phyloP scores from a whole-genome alignment of 2,888 invertebrate species.

The Polyommatus icarus region DNA sequence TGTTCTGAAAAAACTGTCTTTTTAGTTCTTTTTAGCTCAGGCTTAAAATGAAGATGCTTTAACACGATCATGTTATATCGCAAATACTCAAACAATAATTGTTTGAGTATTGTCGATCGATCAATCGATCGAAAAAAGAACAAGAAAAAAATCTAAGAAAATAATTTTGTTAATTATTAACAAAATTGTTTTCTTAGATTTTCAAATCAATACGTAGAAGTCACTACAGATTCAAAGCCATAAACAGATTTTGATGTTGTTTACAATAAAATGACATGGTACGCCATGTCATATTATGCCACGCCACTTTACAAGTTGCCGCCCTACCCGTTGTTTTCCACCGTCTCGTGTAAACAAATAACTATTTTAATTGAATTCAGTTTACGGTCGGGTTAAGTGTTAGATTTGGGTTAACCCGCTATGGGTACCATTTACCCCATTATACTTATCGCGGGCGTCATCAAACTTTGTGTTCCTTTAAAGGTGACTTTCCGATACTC shows the following conservation, averaged over 20 bases:
- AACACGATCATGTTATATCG: background rate
- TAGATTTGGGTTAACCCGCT: background rate
- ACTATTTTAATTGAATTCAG: conserved; percentile 20
- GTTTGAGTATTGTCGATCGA: too few species aligned
- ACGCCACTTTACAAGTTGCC: background rate
- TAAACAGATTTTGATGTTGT: too few species aligned
- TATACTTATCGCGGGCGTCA: background rate
- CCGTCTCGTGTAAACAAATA: conserved; percentile 8
- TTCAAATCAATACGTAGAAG: background rate
- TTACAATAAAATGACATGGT: background rate
- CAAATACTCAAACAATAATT: background rate
- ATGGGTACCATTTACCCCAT: background rate
- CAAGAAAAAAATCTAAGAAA: too few species aligned
- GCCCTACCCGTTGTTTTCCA: background rate
- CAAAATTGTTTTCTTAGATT: background rate
- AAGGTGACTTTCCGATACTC: too few species aligned
- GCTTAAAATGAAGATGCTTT: too few species aligned
- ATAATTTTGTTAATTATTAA: too few species aligned
- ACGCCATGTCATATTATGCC: background rate
- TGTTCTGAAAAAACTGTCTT: too few species aligned
- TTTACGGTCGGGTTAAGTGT: conserved; percentile 17
- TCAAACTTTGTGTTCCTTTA: background rate
- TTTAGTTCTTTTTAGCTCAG: too few species aligned
- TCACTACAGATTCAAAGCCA: background rate
- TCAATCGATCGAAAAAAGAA: too few species aligned